phyloP scores from a whole-genome alignment of 2,888 invertebrate genomes.

The Chamaedrilus cognettii region DNA sequence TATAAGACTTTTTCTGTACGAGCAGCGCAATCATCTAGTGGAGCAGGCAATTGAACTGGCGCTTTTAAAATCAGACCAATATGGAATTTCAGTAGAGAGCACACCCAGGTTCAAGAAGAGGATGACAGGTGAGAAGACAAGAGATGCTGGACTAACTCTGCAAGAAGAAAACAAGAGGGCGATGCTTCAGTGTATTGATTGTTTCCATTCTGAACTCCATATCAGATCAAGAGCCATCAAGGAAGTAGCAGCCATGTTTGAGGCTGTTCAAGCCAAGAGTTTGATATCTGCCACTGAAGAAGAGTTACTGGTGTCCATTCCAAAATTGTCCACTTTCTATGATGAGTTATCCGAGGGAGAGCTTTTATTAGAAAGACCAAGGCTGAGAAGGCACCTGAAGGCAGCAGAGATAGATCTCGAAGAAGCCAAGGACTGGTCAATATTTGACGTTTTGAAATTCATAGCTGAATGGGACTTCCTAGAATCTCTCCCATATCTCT shows the following conservation, averaged over 20 bases:
- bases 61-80: slow-evolving; percentile 2
- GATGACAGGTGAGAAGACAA: slow-evolving; percentile 1
- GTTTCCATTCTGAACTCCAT: slow-evolving; percentile 7
- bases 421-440: not conserved
- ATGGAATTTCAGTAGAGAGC: slow-evolving; percentile 5
- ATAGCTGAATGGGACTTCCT: slow-evolving; percentile 1
- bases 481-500: not conserved
- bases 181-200: slow-evolving; percentile 7
- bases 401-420: not conserved
- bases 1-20: not conserved
- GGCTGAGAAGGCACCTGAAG: not conserved
- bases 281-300: slow-evolving; percentile 3
- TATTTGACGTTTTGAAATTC: not conserved
- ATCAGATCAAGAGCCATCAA: not conserved
- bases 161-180: slow-evolving; percentile 7
- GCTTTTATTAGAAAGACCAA: not conserved
- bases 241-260: not conserved
- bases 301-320: not conserved
- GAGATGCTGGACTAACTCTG: slow-evolving; percentile 10
- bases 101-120: not conserved
- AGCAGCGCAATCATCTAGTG: slow-evolving; percentile 4
- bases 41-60: slow-evolving; percentile 8
- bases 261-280: slow-evolving; percentile 7
- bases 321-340: not conserved
- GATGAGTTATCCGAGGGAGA: not conserved